Percentiles rank a stretch among this genome's conserved stretches.
Conservation (phyloP, 2,113 vertebrate genomes). For the Caloenas nicobarica region DNA sequence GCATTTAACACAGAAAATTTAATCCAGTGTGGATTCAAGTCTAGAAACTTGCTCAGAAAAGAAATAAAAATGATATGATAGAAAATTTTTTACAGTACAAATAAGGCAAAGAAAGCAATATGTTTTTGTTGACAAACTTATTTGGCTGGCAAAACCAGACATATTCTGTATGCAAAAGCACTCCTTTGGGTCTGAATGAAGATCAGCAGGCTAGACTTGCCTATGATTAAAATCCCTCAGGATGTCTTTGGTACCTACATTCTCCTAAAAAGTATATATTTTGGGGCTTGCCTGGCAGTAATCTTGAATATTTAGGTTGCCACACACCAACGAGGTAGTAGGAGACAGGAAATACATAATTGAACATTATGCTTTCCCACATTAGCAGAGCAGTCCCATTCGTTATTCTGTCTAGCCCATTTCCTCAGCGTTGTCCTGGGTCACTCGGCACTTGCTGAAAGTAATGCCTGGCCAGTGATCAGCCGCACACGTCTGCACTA, state of each 20-base stretch:
- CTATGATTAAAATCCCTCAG: constrained; percentile 3
- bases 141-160: neutral
- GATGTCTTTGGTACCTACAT: neutral
- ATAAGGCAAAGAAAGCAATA: neutral
- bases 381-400: neutral
- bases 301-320: neutral
- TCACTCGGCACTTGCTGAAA: neutral
- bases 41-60: neutral
- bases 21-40: neutral
- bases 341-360: neutral
- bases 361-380: neutral
- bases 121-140: neutral
- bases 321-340: neutral
- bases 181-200: neutral
- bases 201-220: neutral
- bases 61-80: neutral
- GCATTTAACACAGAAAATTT: neutral
- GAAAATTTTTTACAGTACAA: neutral
- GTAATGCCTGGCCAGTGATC: neutral
- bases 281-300: constrained; percentile 10
- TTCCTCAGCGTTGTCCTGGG: neutral
- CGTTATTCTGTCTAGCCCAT: neutral
- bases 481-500: neutral
- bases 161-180: neutral
- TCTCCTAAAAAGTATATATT: neutral